Evolutionary conservation across 2,113 vertebrate species (phyloP).

Genomic region (Uropsilus gracilis): DNA sequence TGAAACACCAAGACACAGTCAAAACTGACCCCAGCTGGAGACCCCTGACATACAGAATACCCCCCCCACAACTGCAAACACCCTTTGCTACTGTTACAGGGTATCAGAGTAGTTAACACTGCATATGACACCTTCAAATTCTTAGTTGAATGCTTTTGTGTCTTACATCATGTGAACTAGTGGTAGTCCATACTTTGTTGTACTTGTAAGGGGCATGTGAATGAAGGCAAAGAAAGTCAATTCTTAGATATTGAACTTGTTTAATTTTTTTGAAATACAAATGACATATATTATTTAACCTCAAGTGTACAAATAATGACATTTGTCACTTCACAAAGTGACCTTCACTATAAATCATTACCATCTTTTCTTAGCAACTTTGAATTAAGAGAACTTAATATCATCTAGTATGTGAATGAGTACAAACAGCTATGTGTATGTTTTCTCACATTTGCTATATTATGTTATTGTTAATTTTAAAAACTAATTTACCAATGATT

Average conservation of each 20-base stretch:
- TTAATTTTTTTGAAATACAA: background rate
- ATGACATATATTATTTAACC: background rate
- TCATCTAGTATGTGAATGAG: background rate
- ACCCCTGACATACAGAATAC: background rate
- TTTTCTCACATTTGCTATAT: background rate
- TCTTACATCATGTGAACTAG: background rate
- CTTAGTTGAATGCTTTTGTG: background rate
- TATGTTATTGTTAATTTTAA: background rate
- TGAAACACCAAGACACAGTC: background rate
- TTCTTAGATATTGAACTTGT: background rate
- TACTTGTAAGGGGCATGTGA: background rate
- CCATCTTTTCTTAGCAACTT: background rate
- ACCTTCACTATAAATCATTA: background rate
- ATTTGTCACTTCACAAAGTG: background rate
- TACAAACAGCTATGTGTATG: background rate
- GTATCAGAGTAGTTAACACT: background rate
- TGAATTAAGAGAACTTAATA: background rate
- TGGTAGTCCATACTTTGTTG: background rate
- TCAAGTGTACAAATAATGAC: background rate
- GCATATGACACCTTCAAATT: background rate
- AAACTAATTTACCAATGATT: background rate
- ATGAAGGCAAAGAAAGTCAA: background rate
- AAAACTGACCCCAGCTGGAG: background rate
- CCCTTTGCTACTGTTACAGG: background rate
- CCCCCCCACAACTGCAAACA: background rate